phyloP scores from a whole-genome alignment of 2,797 vertebrate species.

The Orientallactaga sibirica region DNA sequence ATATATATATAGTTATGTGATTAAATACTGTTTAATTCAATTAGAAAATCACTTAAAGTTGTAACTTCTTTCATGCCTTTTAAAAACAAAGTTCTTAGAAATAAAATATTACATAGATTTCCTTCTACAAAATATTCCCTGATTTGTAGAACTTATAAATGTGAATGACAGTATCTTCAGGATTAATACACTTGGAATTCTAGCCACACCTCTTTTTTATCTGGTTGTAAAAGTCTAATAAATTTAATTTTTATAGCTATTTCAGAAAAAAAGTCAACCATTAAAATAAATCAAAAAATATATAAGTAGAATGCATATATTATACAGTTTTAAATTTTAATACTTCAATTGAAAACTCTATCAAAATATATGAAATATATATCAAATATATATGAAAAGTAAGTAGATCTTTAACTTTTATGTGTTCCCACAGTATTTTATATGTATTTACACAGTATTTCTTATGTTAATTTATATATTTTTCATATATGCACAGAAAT shows the following conservation, averaged over 20 bases:
- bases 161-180: slow-evolving; percentile 8
- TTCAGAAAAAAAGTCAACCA: background rate
- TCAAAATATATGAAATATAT: background rate
- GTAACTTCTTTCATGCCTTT: background rate
- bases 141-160: slow-evolving; percentile 36
- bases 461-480: background rate
- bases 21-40: background rate
- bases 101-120: slow-evolving; percentile 40
- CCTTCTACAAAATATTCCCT: background rate
- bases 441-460: background rate
- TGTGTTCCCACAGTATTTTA: background rate
- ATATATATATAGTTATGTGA: background rate
- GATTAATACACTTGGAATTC: slow-evolving; percentile 11
- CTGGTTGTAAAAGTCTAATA: background rate
- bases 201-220: background rate
- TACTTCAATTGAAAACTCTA: background rate
- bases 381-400: background rate
- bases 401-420: background rate
- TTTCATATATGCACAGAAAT: background rate
- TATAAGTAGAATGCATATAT: background rate
- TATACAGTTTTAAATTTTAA: background rate
- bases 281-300: slow-evolving; percentile 55
- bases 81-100: background rate
- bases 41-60: background rate
- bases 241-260: slow-evolving; percentile 28